Evolutionary conservation across 2,888 invertebrate species (phyloP).

Genomic region (Chrysomela aeneicollis): DNA sequence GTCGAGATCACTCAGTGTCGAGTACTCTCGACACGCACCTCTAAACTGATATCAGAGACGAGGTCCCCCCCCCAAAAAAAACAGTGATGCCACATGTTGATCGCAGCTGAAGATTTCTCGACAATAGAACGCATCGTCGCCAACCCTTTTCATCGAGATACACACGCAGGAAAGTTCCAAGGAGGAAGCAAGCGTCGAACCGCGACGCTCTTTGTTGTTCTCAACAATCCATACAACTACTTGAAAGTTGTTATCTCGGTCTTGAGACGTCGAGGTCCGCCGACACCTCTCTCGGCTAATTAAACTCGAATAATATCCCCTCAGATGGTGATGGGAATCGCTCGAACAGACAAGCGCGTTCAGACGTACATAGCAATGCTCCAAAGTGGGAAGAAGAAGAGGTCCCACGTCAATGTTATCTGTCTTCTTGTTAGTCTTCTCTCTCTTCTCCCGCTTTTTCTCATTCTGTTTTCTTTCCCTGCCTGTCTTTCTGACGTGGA

Average conservation of each 20-base stretch:
- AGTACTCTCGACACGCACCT: slow-evolving; percentile 50
- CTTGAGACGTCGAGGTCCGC: slow-evolving; percentile 50
- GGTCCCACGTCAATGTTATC: too few relatives aligned
- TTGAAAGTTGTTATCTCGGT: slow-evolving; percentile 49
- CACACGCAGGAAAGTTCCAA: slow-evolving; percentile 41
- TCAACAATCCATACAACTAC: slow-evolving; percentile 28
- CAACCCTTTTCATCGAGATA: slow-evolving; percentile 34
- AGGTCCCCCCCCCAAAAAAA: neutral
- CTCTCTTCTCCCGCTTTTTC: too few relatives aligned
- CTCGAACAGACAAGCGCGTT: neutral
- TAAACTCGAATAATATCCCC: slow-evolving; percentile 41
- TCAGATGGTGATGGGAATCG: neutral
- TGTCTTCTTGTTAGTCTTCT: too few relatives aligned
- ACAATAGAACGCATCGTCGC: slow-evolving; percentile 18
- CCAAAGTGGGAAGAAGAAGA: too few relatives aligned
- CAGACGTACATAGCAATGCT: neutral
- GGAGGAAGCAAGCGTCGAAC: slow-evolving; percentile 47
- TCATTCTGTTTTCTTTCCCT: too few relatives aligned
- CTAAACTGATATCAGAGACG: neutral
- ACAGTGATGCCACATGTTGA: neutral
- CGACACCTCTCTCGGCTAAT: slow-evolving; percentile 51
- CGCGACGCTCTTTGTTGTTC: slow-evolving; percentile 49
- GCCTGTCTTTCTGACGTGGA: too few relatives aligned
- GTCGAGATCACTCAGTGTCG: slow-evolving; percentile 54
- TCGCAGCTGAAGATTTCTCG: neutral